Conservation (phyloP, 1,140 invertebrate genomes). For the Rhagoletis pomonella region DNA sequence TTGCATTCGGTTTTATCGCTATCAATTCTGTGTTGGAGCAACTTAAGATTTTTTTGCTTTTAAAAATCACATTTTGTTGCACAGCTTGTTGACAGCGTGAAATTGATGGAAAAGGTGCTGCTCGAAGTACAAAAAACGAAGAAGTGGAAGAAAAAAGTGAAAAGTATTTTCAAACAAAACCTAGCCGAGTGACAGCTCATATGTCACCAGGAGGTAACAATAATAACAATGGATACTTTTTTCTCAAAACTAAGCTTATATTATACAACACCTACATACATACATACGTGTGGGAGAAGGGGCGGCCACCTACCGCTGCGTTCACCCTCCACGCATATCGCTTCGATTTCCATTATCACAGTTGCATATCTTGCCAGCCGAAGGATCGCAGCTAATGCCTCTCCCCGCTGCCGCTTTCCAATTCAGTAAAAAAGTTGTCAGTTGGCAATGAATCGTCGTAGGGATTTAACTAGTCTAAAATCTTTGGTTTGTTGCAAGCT, state of each 20-base stretch:
- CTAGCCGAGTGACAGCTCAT: constrained; percentile 29
- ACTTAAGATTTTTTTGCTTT: not conserved
- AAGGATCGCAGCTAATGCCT: not conserved
- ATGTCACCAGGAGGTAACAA: not conserved
- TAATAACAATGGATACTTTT: not conserved
- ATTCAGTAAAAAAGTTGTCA: not conserved
- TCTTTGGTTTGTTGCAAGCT: not conserved
- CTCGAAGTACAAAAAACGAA: not conserved
- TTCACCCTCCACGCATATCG: not conserved
- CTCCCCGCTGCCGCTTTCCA: too few relatives aligned
- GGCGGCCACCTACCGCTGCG: constrained; percentile 1
- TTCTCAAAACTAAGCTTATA: too few relatives aligned
- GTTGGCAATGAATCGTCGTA: constrained; percentile 24
- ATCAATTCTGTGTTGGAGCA: not conserved
- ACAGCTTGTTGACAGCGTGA: constrained; percentile 54
- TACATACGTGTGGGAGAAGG: too few relatives aligned
- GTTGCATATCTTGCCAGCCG: constrained; percentile 29
- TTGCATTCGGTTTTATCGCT: constrained; percentile 43
- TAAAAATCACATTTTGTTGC: constrained; percentile 33
- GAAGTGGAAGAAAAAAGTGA: not conserved
- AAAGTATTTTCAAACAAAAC: constrained; percentile 47
- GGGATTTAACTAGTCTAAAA: constrained; percentile 44
- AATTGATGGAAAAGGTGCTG: constrained; percentile 55
- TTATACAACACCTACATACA: not conserved
- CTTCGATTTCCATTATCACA: constrained; percentile 52